Evolutionary conservation across 2,797 vertebrate species (phyloP), one percentile per base, ranked within the genome.

Genomic region (Mycteria americana): DNA sequence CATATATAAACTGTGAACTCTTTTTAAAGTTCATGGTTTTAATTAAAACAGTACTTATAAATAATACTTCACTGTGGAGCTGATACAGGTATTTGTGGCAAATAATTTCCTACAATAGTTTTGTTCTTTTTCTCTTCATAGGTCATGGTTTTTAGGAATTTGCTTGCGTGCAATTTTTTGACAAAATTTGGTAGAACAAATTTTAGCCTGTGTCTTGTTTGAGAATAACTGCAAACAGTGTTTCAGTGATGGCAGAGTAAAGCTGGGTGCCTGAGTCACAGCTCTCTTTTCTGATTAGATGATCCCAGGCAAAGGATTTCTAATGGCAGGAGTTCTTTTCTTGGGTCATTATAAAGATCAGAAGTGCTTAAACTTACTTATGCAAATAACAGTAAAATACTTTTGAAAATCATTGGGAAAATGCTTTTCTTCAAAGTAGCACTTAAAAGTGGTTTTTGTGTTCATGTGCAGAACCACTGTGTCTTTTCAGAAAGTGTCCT

Each of bases 21-120:
- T 83, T 86, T 82, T 91, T 88, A 89, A 95, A 95, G 88, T 89
- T 95, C 83, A 89, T 89, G 43, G 65, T 85, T 96, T 93, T 95
- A 94, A 94, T 95, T 96, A 93, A 94, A 96, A 72, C 11, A 53
- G 67, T 70, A 46, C 27, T 80, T 92, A 82, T 19, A 93, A 96
- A 91, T 83, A 88, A 60, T 77, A 85, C 37, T 88, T 53, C 3
- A 4, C 37, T 63, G 11, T 73, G 41, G 25, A 91, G 39, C 60
- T 79, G 57, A 82, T 92, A 51, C 16, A 53, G 37, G 21, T 81
- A 23, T 73, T 94, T 94, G 37, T 59, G 50, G 73, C 37, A 88
- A 93, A 85, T 64, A 43, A 54, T 69, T 89, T 83, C 39, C 41
- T 57, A 19, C 62, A 64, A 4, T 63, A 33, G 6, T 28, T 78